Conservation (phyloP, 2,113 vertebrate genomes). For the Prolemur simus region DNA sequence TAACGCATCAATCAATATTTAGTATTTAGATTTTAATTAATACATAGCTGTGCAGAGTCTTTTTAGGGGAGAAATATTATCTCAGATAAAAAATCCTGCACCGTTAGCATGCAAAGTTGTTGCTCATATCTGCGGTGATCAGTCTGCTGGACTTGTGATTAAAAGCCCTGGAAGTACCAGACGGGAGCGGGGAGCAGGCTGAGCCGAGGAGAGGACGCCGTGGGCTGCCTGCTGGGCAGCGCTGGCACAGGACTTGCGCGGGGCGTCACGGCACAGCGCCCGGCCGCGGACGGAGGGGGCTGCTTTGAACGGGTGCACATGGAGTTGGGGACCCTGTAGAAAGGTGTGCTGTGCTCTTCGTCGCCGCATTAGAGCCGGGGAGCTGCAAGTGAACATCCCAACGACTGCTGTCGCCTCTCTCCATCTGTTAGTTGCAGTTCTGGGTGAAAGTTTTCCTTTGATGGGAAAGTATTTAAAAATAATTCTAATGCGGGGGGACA, state of each 20-base stretch:
- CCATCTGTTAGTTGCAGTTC: accelerated
- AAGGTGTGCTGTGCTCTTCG: accelerated
- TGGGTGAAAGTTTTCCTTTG: not conserved
- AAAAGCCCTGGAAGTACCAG: constrained; percentile 89
- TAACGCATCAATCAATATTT: constrained; percentile 99
- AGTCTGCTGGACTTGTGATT: constrained; percentile 90
- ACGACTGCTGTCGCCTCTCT: accelerated
- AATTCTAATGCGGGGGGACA: not conserved
- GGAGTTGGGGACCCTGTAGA: not conserved
- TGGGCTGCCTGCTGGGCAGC: constrained; percentile 47
- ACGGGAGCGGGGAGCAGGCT: constrained; percentile 81
- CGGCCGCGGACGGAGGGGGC: not conserved
- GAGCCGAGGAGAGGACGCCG: constrained; percentile 63
- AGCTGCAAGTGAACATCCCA: not conserved
- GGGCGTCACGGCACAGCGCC: not conserved
- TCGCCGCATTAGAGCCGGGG: not conserved
- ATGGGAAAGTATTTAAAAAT: not conserved
- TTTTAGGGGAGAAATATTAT: constrained; percentile 98
- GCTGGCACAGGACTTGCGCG: accelerated
- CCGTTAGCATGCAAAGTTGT: constrained; percentile 90
- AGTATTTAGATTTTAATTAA: constrained; percentile 99
- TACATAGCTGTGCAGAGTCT: constrained; percentile 90
- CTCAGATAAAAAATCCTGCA: constrained; percentile 92
- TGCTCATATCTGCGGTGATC: constrained; percentile 96
- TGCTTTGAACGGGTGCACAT: accelerated